Percentiles rank a stretch among this genome's conserved stretches.
phyloP scores from a whole-genome alignment of 2,888 invertebrate genomes.

The Lycia hirtaria region DNA sequence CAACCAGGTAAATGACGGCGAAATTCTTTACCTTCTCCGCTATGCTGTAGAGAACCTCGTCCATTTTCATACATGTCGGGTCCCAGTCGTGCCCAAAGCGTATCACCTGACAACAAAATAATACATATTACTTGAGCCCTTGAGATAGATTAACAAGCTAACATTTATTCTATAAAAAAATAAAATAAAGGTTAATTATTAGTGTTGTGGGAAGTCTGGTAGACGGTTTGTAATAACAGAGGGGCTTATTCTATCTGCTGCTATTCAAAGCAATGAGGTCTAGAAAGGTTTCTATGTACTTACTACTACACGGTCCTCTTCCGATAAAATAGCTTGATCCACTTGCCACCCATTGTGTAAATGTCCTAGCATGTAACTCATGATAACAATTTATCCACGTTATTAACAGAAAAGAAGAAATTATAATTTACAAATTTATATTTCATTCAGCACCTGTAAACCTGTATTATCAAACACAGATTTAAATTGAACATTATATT shows the following conservation, averaged over 20 bases:
- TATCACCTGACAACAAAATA: conserved; percentile 88
- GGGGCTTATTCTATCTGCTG: too few species aligned
- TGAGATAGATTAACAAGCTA: not conserved
- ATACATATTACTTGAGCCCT: not conserved
- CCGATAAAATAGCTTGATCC: conserved; percentile 99
- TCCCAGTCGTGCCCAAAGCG: conserved; percentile 99
- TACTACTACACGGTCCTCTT: conserved; percentile 99
- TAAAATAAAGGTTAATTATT: too few species aligned
- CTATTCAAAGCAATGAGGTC: not conserved
- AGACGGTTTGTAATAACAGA: too few species aligned
- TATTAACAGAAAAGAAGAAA: not conserved
- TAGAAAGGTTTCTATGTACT: conserved; percentile 84
- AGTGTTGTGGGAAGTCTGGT: too few species aligned
- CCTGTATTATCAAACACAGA: too few species aligned
- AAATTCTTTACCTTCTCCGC: conserved; percentile 99
- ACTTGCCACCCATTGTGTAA: conserved; percentile 99
- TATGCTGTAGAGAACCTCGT: conserved; percentile 97
- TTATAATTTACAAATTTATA: too few species aligned
- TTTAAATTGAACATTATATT: too few species aligned
- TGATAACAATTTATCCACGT: conserved; percentile 67
- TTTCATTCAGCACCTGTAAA: too few species aligned
- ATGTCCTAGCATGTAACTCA: conserved; percentile 99
- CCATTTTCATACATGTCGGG: conserved; percentile 99
- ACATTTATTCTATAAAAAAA: not conserved
- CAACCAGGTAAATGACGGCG: conserved; percentile 98